phyloP scores from a whole-genome alignment of 1,140 invertebrate genomes.

The Cydia fagiglandana region DNA sequence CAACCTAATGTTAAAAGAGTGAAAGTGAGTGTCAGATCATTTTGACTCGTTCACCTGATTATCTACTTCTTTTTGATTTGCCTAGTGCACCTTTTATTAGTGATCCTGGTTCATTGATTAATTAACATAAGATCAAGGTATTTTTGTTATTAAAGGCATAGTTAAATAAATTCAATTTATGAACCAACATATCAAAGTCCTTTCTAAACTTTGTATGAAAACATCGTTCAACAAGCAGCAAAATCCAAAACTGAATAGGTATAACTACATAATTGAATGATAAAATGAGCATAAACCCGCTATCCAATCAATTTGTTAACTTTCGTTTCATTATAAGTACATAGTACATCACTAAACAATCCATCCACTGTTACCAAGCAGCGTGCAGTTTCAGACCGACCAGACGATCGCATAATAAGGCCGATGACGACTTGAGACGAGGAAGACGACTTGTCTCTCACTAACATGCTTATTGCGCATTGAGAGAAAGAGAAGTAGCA shows the following conservation, averaged over 20 bases:
- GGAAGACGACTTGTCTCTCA: conserved; percentile 42
- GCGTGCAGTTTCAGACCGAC: conserved; percentile 2
- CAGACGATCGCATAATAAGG: conserved; percentile 11
- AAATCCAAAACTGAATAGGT: background rate
- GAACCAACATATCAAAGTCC: background rate
- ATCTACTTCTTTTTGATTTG: no score
- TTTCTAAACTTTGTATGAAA: background rate
- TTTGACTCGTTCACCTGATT: no score
- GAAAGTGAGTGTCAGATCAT: no score
- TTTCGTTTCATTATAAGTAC: conserved; percentile 1
- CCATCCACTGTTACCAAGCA: conserved; percentile 22
- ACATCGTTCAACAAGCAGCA: no score
- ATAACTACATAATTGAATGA: background rate
- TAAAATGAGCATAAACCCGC: background rate
- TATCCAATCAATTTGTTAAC: conserved; percentile 2
- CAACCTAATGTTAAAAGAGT: no score
- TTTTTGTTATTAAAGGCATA: no score
- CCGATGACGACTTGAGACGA: conserved; percentile 22
- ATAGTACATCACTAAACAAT: conserved; percentile 15
- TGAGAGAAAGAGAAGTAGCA: conserved; percentile 70
- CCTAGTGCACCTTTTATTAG: no score
- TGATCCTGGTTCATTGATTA: no score
- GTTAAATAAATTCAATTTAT: no score
- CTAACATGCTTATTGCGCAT: conserved; percentile 49
- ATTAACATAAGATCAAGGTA: no score